These are phyloP conservation scores for Drosophila ficusphila DNA, from an alignment of 1,140 invertebrate species.

Conservation along the genomic window DNA sequence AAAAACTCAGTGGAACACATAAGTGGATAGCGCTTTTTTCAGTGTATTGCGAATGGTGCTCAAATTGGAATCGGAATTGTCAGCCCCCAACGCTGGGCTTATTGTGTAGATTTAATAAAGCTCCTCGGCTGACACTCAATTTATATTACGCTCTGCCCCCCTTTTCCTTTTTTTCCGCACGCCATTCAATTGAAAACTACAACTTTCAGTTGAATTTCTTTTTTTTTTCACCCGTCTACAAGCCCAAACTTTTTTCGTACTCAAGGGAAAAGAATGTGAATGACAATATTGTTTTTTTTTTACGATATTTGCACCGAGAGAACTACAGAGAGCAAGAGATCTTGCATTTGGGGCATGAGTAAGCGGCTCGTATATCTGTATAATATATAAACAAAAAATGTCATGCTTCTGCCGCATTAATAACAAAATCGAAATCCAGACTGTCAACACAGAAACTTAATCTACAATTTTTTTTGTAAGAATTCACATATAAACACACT, in stretches of 20 bases:
- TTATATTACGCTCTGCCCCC: constrained; percentile 28
- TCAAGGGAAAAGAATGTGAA: constrained; percentile 27
- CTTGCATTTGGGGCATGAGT: constrained; percentile 55
- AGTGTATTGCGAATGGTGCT: neutral
- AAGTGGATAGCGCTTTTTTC: no score
- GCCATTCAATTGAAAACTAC: constrained; percentile 55
- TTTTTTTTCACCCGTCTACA: constrained; percentile 1
- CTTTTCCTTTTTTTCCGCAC: constrained; percentile 44
- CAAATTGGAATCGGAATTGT: constrained; percentile 44
- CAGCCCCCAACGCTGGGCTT: constrained; percentile 42
- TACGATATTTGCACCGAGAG: constrained; percentile 51
- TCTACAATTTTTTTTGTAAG: constrained; percentile 58
- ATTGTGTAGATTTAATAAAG: constrained; percentile 73
- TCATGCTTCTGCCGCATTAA: constrained; percentile 28
- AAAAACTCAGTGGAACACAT: no score
- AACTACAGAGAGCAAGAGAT: constrained; percentile 8
- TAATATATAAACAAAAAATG: constrained; percentile 28
- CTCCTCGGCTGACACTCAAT: constrained; percentile 58
- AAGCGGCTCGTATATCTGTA: constrained; percentile 31
- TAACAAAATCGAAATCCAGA: constrained; percentile 36
- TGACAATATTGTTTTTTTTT: constrained; percentile 24
- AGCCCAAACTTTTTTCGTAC: constrained; percentile 37
- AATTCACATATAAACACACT: constrained; percentile 30
- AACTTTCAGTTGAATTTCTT: constrained; percentile 48
- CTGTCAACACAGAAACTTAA: constrained; percentile 68